A percentile compares a stretch with the other conserved stretches of the same genome.
Evolutionary conservation across 2,888 invertebrate genomes (phyloP).

Genomic region (Leptopilina drosophilae): DNA sequence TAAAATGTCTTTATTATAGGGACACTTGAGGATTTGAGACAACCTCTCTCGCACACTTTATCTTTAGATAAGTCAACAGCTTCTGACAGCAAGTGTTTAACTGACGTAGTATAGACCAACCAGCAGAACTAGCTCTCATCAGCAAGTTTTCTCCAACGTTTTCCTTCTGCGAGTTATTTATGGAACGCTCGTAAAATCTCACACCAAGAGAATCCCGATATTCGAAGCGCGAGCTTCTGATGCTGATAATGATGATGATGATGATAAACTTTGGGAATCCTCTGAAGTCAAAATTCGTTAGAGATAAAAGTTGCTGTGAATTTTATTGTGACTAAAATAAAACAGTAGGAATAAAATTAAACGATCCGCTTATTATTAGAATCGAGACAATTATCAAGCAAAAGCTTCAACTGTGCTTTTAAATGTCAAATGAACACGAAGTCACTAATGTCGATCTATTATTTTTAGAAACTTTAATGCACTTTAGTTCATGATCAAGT

Average conservation of each 20-base stretch:
- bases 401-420: conserved; percentile 48
- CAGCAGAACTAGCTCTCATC: conserved; percentile 66
- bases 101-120: conserved; percentile 66
- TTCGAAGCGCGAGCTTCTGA: conserved; percentile 57
- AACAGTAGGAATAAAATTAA: not conserved
- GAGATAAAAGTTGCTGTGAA: not conserved
- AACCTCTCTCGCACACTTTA: not conserved
- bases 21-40: conserved; percentile 19
- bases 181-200: conserved; percentile 65
- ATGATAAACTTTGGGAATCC: conserved; percentile 48
- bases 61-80: conserved; percentile 31
- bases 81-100: conserved; percentile 73
- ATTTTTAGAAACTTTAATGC: conserved; percentile 67
- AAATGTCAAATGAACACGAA: conserved; percentile 70
- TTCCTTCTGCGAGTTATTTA: conserved; percentile 66
- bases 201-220: conserved; percentile 63
- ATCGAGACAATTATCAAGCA: conserved; percentile 43
- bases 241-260: no score
- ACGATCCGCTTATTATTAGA: not conserved
- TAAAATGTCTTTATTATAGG: no score
- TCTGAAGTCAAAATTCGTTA: conserved; percentile 31
- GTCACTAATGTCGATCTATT: conserved; percentile 67
- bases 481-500: conserved; percentile 64
- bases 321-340: not conserved
- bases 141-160: conserved; percentile 66